Evolutionary conservation across 2,113 vertebrate genomes (phyloP).

Genomic region (Motacilla tschutschensis): DNA sequence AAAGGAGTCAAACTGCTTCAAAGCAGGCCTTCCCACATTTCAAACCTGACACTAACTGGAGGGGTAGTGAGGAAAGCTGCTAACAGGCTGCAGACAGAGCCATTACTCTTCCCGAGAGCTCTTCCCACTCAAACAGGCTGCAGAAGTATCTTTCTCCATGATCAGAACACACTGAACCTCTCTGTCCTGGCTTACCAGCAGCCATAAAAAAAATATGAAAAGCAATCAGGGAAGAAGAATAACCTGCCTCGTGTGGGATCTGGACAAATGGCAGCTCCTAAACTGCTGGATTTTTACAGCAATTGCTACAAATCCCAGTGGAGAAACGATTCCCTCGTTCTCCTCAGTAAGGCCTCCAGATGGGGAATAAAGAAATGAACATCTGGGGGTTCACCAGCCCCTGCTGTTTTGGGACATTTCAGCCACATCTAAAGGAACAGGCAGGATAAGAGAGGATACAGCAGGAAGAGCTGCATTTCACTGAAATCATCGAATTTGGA

Average conservation of each 20-base stretch:
- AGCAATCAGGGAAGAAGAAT: neutral
- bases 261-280: neutral
- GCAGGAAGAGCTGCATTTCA: neutral
- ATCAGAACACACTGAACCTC: slow-evolving; percentile 23
- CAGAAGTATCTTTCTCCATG: neutral
- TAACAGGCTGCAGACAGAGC: neutral
- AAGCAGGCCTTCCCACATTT: neutral
- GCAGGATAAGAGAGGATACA: neutral
- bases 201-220: neutral
- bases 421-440: neutral
- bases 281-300: neutral
- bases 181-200: neutral
- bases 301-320: neutral
- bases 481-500: neutral
- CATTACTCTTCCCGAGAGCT: neutral
- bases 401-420: neutral
- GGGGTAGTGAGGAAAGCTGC: neutral
- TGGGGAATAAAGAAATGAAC: neutral
- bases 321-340: neutral
- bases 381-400: neutral
- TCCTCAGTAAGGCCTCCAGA: neutral
- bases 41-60: neutral
- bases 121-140: neutral
- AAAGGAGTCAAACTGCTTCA: neutral
- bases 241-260: neutral